Base-by-base conservation (phyloP, 2,797 vertebrate genomes). In the Fringilla coelebs region DNA sequence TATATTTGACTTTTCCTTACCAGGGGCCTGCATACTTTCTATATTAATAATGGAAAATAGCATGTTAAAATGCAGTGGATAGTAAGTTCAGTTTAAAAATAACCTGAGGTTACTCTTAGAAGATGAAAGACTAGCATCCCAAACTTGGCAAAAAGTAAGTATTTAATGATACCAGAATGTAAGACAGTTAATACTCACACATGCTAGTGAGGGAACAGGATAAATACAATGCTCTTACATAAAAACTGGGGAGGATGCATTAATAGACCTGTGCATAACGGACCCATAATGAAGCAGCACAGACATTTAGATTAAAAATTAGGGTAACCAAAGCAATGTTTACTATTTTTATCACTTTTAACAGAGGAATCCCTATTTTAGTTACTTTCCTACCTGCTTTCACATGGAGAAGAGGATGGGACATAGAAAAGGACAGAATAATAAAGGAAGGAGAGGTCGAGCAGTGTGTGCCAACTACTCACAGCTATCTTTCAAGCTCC, bases 21-120 rank as follows among this genome's bases (percentile, higher is more conserved):
- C 71, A 95, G 75, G 36, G 93, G 86, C 73, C 77, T 28, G 82
- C 92, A 94, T n/a, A 68, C 68, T 83, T 97, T 90, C 87, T 90
- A 34, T 74, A 76, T 65, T 92, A 96, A 96, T 93, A 96, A 94
- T 90, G 88, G 76, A 92, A 97, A 96, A 96, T 88, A 97, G 62
- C 78, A 92, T 58, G 94, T 97, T 95, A 93, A 94, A 82, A 94
- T 71, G 84, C 70, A 81, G 87, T 28, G 83, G 75, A 92, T 52
- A 94, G 90, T 84, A 75, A 96, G 93, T 95, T 97, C 96, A 95
- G 94, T 85, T 66, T 77, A 92, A 97, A 97, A 93, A 94, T 93
- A 96, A 94, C 94, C 93, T 93, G 89, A 97, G 96, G 96, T 97
- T 97, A 97, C 90, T 88, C 95, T 83, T 46, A 85, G 94, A 95